These are phyloP conservation scores for Nephrotoma guestfalica DNA, from an alignment of 2,888 invertebrate species.

Conservation along the genomic window DNA sequence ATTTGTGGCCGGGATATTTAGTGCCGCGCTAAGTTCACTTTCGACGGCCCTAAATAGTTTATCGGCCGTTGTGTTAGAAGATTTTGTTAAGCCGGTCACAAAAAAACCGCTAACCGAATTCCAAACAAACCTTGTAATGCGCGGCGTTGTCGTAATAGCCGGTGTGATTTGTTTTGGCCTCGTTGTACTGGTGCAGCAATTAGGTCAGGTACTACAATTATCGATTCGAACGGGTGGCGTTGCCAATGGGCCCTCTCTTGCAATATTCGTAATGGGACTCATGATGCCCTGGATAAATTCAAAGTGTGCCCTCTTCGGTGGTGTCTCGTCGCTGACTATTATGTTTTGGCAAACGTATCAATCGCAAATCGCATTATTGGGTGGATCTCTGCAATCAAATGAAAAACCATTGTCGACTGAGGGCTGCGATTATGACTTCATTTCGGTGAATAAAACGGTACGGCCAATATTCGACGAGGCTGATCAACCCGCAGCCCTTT, in stretches of 20 bases:
- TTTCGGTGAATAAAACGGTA: background rate
- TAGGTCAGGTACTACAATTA: slow-evolving; percentile 54
- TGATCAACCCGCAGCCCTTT: slow-evolving; percentile 39
- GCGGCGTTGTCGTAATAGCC: slow-evolving; percentile 49
- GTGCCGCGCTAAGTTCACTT: background rate
- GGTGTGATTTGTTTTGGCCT: slow-evolving; percentile 50
- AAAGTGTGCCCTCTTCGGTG: slow-evolving; percentile 56
- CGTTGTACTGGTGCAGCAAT: slow-evolving; percentile 52
- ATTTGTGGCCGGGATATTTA: slow-evolving; percentile 51
- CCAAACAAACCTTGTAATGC: slow-evolving; percentile 43
- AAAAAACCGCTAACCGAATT: slow-evolving; percentile 38
- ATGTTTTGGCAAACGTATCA: slow-evolving; percentile 53
- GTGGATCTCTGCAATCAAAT: slow-evolving; percentile 40
- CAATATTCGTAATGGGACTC: slow-evolving; percentile 54
- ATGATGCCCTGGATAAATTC: slow-evolving; percentile 16
- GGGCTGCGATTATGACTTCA: slow-evolving; percentile 31
- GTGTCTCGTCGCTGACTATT: slow-evolving; percentile 44
- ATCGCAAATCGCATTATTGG: slow-evolving; percentile 39
- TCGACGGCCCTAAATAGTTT: background rate
- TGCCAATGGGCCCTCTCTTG: slow-evolving; percentile 51
- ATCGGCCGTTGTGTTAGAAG: slow-evolving; percentile 34
- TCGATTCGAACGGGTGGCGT: slow-evolving; percentile 48
- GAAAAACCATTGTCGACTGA: slow-evolving; percentile 38
- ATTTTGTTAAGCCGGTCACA: slow-evolving; percentile 55
- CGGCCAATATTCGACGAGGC: background rate